These are phyloP conservation scores for Muscidifurax raptorellus DNA, from an alignment of 1,140 invertebrate genomes.

Conservation along the genomic window DNA sequence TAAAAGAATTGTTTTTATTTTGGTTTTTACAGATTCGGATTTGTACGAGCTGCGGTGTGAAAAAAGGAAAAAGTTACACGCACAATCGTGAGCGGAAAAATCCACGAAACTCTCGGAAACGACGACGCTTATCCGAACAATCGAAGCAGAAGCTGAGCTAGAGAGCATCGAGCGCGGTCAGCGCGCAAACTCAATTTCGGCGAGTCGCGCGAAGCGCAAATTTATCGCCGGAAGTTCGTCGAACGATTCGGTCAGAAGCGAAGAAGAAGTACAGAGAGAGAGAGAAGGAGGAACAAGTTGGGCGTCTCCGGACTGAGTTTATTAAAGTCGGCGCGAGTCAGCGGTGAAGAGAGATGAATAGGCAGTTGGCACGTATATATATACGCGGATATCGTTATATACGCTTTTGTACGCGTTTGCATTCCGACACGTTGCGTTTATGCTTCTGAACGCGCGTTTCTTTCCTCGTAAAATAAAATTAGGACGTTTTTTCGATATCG, in stretches of 20 bases:
- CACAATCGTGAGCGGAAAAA: not conserved
- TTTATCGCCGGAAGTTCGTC: slow-evolving; percentile 54
- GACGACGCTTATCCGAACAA: not conserved
- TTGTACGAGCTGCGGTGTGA: too few species aligned
- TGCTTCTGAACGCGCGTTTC: not conserved
- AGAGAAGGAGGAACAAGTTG: slow-evolving; percentile 12
- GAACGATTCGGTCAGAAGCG: slow-evolving; percentile 38
- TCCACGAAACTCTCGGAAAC: not conserved
- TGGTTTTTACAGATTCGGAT: too few species aligned
- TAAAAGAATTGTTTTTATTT: too few species aligned
- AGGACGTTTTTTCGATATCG: too few species aligned
- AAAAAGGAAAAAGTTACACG: not conserved
- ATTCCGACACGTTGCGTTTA: too few species aligned
- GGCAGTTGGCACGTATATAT: slow-evolving; percentile 15
- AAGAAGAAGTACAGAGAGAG: slow-evolving; percentile 37
- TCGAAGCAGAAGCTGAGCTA: not conserved
- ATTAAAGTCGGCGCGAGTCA: slow-evolving; percentile 53
- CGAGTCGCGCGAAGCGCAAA: slow-evolving; percentile 44
- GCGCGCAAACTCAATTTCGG: slow-evolving; percentile 54
- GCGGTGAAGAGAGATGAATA: slow-evolving; percentile 13
- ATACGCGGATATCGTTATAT: too few species aligned
- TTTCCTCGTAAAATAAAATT: not conserved
- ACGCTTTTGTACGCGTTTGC: too few species aligned
- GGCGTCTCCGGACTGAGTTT: slow-evolving; percentile 47
- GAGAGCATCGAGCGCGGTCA: slow-evolving; percentile 9